phyloP scores from a whole-genome alignment of 37 sponge, comb jelly and placozoan genomes.

The Halichondria panicea region DNA sequence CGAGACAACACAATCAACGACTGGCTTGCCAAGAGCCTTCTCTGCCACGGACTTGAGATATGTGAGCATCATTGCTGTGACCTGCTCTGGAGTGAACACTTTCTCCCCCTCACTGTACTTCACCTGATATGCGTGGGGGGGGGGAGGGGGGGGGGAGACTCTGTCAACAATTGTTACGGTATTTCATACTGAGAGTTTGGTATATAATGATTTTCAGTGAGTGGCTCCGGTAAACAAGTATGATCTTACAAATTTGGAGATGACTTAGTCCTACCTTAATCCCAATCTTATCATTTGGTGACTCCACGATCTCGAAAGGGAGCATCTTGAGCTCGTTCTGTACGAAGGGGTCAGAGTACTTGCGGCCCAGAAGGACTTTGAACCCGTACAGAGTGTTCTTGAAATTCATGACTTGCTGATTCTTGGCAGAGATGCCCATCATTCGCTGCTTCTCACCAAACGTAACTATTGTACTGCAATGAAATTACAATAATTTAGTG shows the following conservation, averaged over 20 bases:
- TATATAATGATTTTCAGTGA: background rate
- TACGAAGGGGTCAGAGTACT: slow-evolving; percentile 87
- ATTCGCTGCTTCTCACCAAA: slow-evolving; percentile 55
- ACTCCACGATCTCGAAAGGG: slow-evolving; percentile 67
- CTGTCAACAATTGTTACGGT: too few relatives aligned
- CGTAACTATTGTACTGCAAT: slow-evolving; percentile 70
- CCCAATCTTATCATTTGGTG: slow-evolving; percentile 64
- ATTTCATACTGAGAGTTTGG: background rate
- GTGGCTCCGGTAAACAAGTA: background rate
- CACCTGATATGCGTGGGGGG: slow-evolving; percentile 37
- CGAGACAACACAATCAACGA: slow-evolving; percentile 93
- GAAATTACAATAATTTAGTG: background rate
- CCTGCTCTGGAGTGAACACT: slow-evolving; percentile 77
- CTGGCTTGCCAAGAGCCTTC: slow-evolving; percentile 69
- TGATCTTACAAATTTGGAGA: background rate
- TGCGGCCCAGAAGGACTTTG: slow-evolving; percentile 80
- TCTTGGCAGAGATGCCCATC: slow-evolving; percentile 83
- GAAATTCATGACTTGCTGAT: slow-evolving; percentile 76
- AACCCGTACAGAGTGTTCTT: slow-evolving; percentile 86
- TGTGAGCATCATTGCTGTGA: slow-evolving; percentile 77
- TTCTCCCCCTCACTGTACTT: slow-evolving; percentile 55
- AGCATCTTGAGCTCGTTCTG: slow-evolving; percentile 63
- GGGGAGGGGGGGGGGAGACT: slow-evolving; percentile 3
- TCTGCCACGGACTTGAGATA: slow-evolving; percentile 85
- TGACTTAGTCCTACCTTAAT: slow-evolving; percentile 65